Conservation (phyloP, 2,113 vertebrate species). For the Lampris incognitus region DNA sequence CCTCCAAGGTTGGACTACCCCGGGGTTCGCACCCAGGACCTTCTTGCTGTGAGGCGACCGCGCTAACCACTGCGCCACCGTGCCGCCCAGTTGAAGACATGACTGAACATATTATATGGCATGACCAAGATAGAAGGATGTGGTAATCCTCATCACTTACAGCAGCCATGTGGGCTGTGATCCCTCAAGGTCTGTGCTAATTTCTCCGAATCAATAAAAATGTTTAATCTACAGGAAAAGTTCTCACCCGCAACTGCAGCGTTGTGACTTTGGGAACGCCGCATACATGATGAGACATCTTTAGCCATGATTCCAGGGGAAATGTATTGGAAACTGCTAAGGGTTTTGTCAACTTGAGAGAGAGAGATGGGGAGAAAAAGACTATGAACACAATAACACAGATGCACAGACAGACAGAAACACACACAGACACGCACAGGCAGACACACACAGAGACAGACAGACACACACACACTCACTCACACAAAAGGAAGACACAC, state of each 20-base stretch:
- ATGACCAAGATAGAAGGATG: constrained; percentile 22
- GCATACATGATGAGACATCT: neutral
- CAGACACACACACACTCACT: neutral
- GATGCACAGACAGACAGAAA: constrained; percentile 29
- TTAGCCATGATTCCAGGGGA: constrained; percentile 13
- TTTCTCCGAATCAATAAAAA: constrained; percentile 62
- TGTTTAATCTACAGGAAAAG: constrained; percentile 45
- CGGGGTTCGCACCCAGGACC: too few species aligned
- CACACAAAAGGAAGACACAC: too few species aligned
- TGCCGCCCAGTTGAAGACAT: neutral
- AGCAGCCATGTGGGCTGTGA: constrained; percentile 50
- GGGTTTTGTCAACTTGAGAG: constrained; percentile 13
- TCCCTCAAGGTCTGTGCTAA: constrained; percentile 56
- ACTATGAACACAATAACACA: neutral
- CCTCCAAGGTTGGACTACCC: too few species aligned
- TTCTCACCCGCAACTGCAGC: constrained; percentile 39
- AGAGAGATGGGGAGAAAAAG: neutral
- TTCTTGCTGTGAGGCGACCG: too few species aligned
- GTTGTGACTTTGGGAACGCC: constrained; percentile 38
- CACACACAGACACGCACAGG: constrained; percentile 20
- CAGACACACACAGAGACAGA: constrained; percentile 34
- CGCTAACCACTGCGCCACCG: too few species aligned
- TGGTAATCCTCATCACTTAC: constrained; percentile 43
- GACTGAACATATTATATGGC: neutral
- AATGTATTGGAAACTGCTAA: constrained; percentile 2